Evolutionary conservation across 2,888 invertebrate species (phyloP), one percentile per base, ranked within the genome.

Genomic region (Corbicula japonica): DNA sequence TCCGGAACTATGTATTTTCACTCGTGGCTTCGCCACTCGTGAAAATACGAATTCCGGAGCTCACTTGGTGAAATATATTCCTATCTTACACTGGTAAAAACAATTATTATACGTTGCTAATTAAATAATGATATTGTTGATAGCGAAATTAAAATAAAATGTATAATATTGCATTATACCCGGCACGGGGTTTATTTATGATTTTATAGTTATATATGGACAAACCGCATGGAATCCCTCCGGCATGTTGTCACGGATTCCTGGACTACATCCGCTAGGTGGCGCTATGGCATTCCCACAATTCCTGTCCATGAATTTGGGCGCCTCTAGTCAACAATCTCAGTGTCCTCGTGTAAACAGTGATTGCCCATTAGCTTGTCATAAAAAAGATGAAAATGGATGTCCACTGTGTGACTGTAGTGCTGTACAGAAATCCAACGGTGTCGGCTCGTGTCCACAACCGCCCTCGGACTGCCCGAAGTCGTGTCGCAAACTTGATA

Each of bases 141-240:
- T n/a, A n/a, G n/a, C n/a, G n/a, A n/a, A n/a, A n/a, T n/a, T n/a
- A n/a, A n/a, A n/a, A n/a, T n/a, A n/a, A n/a, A n/a, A n/a, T n/a
- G n/a, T n/a, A n/a, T n/a, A n/a, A n/a, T n/a, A n/a, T n/a, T n/a
- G n/a, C n/a, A n/a, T n/a, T n/a, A n/a, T n/a, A n/a, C n/a, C n/a
- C n/a, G n/a, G n/a, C n/a, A n/a, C n/a, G n/a, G n/a, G n/a, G n/a
- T n/a, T n/a, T n/a, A n/a, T n/a, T n/a, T n/a, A n/a, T n/a, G n/a
- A n/a, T n/a, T n/a, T n/a, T n/a, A n/a, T n/a, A n/a, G n/a, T n/a
- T n/a, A n/a, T n/a, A n/a, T n/a, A n/a, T n/a, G n/a, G n/a, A n/a
- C n/a, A n/a, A n/a, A n/a, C n/a, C n/a, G n/a, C 50, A 26, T 50
- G 50, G 50, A 50, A 50, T 18, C 50, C 50, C 50, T 21, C 23